Evolutionary conservation across 2,797 vertebrate species (phyloP).

Genomic region (Phyllotis vaccarum): DNA sequence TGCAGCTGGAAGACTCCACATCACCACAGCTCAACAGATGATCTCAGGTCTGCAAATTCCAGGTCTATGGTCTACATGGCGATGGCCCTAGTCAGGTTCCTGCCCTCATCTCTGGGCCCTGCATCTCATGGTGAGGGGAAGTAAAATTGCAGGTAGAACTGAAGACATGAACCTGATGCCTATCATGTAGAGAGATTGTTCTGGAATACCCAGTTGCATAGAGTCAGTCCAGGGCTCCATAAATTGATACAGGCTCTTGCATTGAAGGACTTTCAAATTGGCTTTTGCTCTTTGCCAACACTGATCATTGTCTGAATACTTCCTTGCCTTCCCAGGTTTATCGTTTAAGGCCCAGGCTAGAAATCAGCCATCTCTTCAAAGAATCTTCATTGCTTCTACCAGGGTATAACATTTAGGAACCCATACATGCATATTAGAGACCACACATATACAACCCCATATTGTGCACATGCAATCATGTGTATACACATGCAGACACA

Average conservation of each 20-base stretch:
- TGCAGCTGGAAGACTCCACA: background rate
- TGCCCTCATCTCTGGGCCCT: background rate
- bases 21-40: background rate
- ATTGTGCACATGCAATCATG: too few species aligned
- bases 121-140: rapidly evolving
- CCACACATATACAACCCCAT: background rate
- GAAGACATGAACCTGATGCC: background rate
- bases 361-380: background rate
- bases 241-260: background rate
- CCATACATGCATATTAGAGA: background rate
- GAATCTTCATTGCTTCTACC: background rate
- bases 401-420: background rate
- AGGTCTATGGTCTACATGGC: background rate
- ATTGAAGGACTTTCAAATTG: rapidly evolving
- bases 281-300: background rate
- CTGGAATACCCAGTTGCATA: background rate
- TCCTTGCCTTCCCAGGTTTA: background rate
- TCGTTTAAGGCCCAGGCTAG: background rate
- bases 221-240: background rate
- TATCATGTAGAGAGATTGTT: rapidly evolving
- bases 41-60: background rate
- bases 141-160: background rate
- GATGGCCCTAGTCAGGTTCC: rapidly evolving
- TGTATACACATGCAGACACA: background rate
- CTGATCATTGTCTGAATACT: background rate